phyloP scores from a whole-genome alignment of 2,797 vertebrate species.

The Gobio occitaniae region DNA sequence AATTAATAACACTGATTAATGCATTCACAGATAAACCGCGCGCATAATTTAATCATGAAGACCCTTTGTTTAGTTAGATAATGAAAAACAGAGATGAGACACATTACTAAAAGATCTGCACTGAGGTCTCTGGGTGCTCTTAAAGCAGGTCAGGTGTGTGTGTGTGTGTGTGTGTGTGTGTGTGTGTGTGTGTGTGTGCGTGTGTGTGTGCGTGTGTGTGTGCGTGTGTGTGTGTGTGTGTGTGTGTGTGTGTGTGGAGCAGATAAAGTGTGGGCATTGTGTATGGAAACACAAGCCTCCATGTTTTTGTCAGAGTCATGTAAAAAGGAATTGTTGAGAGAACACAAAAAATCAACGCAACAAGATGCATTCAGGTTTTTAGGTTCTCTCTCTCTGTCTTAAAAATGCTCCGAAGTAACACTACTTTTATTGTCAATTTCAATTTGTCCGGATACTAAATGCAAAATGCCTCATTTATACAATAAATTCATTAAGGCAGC shows the following conservation, averaged over 20 bases:
- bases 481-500: background rate
- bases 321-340: background rate
- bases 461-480: background rate
- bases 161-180: background rate
- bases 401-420: background rate
- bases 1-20: slow-evolving; percentile 22
- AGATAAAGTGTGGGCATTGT: background rate
- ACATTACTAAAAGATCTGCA: background rate
- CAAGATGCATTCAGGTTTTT: background rate
- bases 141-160: slow-evolving; percentile 24
- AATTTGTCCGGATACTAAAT: too few species aligned
- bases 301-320: background rate
- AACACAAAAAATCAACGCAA: background rate
- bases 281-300: too few species aligned
- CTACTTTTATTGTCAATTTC: background rate
- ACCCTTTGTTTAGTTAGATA: slow-evolving; percentile 14
- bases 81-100: slow-evolving; percentile 8
- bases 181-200: background rate
- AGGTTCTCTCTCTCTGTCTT: too few species aligned
- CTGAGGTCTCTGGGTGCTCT: slow-evolving; percentile 6
- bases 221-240: background rate
- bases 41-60: background rate
- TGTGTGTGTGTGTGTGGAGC: background rate
- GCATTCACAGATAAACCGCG: slow-evolving; percentile 5
- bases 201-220: background rate